phyloP scores from a whole-genome alignment of 2,888 invertebrate genomes.

The Erpobdella octoculata region DNA sequence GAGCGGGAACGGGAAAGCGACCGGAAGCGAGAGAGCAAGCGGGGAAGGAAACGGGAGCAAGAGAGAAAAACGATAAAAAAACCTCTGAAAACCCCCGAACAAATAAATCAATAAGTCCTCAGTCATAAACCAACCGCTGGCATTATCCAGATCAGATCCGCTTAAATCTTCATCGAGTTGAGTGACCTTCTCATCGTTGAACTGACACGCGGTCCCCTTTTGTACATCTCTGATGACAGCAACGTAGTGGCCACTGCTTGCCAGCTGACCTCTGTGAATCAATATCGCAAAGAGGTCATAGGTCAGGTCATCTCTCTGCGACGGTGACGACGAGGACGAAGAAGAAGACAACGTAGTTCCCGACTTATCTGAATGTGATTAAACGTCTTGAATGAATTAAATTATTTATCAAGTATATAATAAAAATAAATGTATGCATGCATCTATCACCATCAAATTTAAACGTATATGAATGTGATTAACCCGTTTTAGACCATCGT shows the following conservation, averaged over 20 bases:
- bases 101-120: too few relatives aligned
- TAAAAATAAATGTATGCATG: not conserved
- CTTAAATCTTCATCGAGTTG: not conserved
- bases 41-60: too few relatives aligned
- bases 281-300: conserved; percentile 62
- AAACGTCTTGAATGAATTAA: not conserved
- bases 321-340: not conserved
- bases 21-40: too few relatives aligned
- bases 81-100: too few relatives aligned
- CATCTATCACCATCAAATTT: too few relatives aligned
- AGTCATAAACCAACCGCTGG: not conserved
- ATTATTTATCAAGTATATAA: not conserved
- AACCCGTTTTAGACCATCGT: too few relatives aligned
- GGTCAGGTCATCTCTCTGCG: conserved; percentile 38
- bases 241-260: conserved; percentile 64
- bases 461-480: too few relatives aligned
- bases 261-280: conserved; percentile 62
- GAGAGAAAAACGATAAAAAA: too few relatives aligned
- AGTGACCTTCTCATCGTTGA: conserved; percentile 58
- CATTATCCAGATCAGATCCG: not conserved
- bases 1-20: too few relatives aligned
- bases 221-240: conserved; percentile 57
- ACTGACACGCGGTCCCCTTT: conserved; percentile 60
- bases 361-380: too few relatives aligned
- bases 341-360: not conserved